A percentile compares a stretch with the other conserved stretches of the same genome.
Evolutionary conservation across 2,888 invertebrate species (phyloP).

Genomic region (Scaptomyza flava): DNA sequence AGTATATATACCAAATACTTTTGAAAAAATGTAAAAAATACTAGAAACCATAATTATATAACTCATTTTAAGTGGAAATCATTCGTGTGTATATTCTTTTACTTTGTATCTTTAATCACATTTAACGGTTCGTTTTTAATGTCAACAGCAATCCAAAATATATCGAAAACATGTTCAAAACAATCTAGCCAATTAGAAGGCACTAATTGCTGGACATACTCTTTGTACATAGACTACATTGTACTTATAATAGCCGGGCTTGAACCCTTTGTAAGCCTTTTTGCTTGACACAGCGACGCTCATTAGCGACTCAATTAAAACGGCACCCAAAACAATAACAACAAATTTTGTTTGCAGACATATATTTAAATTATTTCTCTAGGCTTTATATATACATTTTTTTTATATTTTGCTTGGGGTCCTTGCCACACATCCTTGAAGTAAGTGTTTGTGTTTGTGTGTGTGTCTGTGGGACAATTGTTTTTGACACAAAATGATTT

Average conservation of each 20-base stretch:
- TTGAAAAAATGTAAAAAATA: background rate
- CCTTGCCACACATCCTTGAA: conserved; percentile 34
- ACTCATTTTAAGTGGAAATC: background rate
- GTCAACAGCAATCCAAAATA: background rate
- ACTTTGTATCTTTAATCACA: background rate
- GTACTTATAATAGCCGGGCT: conserved; percentile 10
- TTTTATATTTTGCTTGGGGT: conserved; percentile 4
- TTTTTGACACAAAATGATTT: conserved; percentile 78
- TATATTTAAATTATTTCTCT: conserved; percentile 13
- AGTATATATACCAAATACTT: background rate
- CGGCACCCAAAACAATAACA: conserved; percentile 48
- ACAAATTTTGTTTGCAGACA: conserved; percentile 23
- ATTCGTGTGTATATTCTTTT: background rate
- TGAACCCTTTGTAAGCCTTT: conserved; percentile 49
- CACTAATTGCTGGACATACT: conserved; percentile 21
- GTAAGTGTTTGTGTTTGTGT: conserved; percentile 37
- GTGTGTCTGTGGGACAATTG: conserved; percentile 64
- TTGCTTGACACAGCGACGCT: conserved; percentile 47
- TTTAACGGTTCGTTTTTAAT: conserved; percentile 7
- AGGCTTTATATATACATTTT: too few species aligned
- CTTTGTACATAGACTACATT: background rate
- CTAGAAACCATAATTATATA: background rate
- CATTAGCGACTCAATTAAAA: conserved; percentile 68
- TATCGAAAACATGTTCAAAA: conserved; percentile 27
- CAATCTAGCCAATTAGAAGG: conserved; percentile 55